Evolutionary conservation across 2,113 vertebrate species (phyloP), one percentile per base, ranked within the genome.

Genomic region (Thunnus thynnus): DNA sequence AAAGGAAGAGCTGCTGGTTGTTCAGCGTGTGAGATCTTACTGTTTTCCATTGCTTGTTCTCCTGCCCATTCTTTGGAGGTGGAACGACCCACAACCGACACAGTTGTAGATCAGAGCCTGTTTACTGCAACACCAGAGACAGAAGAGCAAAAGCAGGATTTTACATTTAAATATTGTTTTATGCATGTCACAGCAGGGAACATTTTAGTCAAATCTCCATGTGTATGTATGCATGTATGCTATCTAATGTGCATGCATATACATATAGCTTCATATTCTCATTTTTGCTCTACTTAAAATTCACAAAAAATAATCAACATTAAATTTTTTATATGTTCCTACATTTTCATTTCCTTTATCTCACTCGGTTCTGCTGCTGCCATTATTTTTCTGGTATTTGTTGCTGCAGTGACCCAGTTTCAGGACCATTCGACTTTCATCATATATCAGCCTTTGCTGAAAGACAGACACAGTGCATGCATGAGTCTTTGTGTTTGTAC

Each of bases 101-200:
- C 98, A 99, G 92, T 97, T 96, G 76, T 97, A 99, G 50, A 98
- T 90, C 86, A 99, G 86, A 0, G 96, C 97, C 93, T 98, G 97
- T 67, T 99, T 99, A 91, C 97, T 98, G 93, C 78, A 82, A 78
- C 30, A 80, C 50, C 32, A 25, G 18, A 46, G 20, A 62, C 0
- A 32, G 14, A 20, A 18, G 4, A 7, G 22, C 5, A 17, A 3
- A 17, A 10, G 27, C 1, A 0, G 17, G 10, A 2, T 1, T 1
- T 20, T 2, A 52, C 10, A 32, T 25, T 50, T 54, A 36, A 55
- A 3, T 50, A 57, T 20, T 22, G 58, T 36, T 27, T 0, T 2
- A 18, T 46, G 11, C 65, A 12, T 18, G 20, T 71, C n/a, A 22
- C 44, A 7, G 16, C 27, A 30, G 27, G 27, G 27, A 30, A 4